phyloP scores from a whole-genome alignment of 2,888 invertebrate species.

The Erebia epiphron region DNA sequence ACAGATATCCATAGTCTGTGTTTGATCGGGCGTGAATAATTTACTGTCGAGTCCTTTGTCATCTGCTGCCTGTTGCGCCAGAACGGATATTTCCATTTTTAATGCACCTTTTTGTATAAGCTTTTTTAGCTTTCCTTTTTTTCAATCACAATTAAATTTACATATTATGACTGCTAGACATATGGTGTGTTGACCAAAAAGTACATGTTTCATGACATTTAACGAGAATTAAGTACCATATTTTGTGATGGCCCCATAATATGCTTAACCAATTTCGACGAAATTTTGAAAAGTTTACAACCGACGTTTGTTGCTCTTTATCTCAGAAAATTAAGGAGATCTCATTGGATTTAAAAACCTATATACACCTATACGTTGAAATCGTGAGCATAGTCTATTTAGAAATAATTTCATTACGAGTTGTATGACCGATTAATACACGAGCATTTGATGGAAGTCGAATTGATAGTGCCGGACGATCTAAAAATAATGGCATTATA shows the following conservation, averaged over 20 bases:
- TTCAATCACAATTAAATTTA: background rate
- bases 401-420: slow-evolving; percentile 4
- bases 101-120: background rate
- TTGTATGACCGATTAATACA: slow-evolving; percentile 13
- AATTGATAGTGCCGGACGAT: slow-evolving; percentile 29
- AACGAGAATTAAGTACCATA: too few species aligned
- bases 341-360: too few species aligned
- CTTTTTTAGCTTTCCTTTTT: background rate
- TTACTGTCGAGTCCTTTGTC: slow-evolving; percentile 14
- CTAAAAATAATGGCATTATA: slow-evolving; percentile 32
- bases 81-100: slow-evolving; percentile 1
- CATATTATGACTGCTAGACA: background rate
- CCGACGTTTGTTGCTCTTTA: too few species aligned
- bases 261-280: too few species aligned
- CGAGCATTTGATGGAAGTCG: slow-evolving; percentile 1
- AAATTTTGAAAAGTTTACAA: too few species aligned
- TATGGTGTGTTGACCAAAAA: background rate
- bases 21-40: slow-evolving; percentile 17
- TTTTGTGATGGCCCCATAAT: too few species aligned
- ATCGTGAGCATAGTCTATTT: background rate
- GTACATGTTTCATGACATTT: too few species aligned
- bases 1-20: slow-evolving; percentile 9
- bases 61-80: slow-evolving; percentile 6
- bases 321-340: too few species aligned
- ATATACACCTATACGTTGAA: too few species aligned